phyloP scores from a whole-genome alignment of 2,113 vertebrate genomes.

The Heloderma charlesbogerti region DNA sequence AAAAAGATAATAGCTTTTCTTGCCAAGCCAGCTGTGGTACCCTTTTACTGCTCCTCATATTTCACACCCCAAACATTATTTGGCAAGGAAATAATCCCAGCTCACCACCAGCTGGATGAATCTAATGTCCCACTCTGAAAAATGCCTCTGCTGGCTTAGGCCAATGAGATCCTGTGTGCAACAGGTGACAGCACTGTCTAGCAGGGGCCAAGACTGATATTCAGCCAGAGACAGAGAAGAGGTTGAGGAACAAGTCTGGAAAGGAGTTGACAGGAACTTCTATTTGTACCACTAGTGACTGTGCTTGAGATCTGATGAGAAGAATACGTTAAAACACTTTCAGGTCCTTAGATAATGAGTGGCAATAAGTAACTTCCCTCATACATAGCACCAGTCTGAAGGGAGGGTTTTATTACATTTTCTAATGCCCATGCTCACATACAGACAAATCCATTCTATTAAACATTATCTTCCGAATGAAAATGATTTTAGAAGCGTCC shows the following conservation, averaged over 20 bases:
- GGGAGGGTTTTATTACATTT: not conserved
- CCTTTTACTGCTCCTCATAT: not conserved
- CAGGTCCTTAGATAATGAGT: not conserved
- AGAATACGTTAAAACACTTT: not conserved
- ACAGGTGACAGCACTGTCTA: not conserved
- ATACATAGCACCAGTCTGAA: not conserved
- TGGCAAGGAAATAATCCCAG: not conserved
- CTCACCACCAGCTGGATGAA: not conserved
- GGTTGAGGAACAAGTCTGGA: not conserved
- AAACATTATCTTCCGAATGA: slow-evolving; percentile 51
- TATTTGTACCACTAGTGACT: not conserved
- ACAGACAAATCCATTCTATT: slow-evolving; percentile 29
- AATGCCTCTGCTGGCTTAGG: not conserved
- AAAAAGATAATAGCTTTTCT: not conserved
- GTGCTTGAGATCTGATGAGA: not conserved
- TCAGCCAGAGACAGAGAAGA: not conserved
- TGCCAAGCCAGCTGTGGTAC: not conserved
- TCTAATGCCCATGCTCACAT: not conserved
- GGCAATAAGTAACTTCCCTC: not conserved
- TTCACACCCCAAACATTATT: not conserved
- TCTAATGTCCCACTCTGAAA: not conserved
- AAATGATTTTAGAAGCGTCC: slow-evolving; percentile 53
- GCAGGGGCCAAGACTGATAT: not conserved
- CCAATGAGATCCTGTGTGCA: not conserved
- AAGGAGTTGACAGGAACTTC: not conserved